Evolutionary conservation across 2,797 vertebrate species (phyloP).

Genomic region (Momotus momota): DNA sequence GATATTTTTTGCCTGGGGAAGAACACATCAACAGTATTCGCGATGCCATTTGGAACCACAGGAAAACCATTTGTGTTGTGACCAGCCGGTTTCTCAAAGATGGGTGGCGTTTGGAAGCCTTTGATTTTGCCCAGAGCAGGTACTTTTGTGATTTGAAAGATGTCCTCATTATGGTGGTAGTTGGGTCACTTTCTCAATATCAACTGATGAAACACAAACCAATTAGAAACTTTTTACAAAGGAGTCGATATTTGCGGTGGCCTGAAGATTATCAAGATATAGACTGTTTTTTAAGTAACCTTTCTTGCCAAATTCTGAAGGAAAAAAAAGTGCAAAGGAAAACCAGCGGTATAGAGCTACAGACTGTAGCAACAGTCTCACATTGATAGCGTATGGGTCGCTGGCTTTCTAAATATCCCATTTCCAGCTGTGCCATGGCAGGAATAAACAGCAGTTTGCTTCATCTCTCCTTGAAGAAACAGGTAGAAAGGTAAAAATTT

Average conservation of each 20-base stretch:
- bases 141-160: conserved; percentile 83
- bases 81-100: conserved; percentile 90
- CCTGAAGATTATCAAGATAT: conserved; percentile 91
- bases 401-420: background rate
- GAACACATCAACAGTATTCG: conserved; percentile 88
- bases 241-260: conserved; percentile 84
- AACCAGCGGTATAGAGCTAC: conserved; percentile 3
- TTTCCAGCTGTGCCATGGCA: background rate
- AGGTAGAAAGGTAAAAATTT: background rate
- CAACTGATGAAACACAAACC: conserved; percentile 84
- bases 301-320: conserved; percentile 81
- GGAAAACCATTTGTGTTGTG: conserved; percentile 88
- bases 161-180: conserved; percentile 86
- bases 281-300: conserved; percentile 86
- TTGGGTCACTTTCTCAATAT: conserved; percentile 84
- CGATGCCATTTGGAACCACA: conserved; percentile 88
- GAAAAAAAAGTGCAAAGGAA: conserved; percentile 69
- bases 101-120: conserved; percentile 93
- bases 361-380: conserved; percentile 3
- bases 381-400: background rate
- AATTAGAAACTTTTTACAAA: conserved; percentile 83
- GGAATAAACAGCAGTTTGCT: background rate
- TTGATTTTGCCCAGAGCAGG: conserved; percentile 84
- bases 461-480: background rate
- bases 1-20: conserved; percentile 90